Base-by-base conservation (phyloP, 1,140 invertebrate species). In the Drosophila kanapiae region DNA sequence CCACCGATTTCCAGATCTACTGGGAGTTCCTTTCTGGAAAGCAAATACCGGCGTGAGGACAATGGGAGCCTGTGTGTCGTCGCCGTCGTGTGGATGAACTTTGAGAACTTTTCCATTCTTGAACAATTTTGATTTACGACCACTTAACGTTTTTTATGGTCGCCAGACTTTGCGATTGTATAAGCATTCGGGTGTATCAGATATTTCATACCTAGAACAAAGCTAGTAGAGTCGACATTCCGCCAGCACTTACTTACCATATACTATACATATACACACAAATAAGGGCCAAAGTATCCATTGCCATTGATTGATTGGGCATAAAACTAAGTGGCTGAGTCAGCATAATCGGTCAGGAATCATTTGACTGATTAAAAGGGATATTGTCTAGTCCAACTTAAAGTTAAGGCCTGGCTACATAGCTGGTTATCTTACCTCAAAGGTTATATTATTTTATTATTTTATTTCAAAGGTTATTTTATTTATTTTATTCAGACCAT, bases 71-170 rank as follows among this genome's bases (percentile, higher is more conserved):
- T 45, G 31, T 60, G 60, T 74, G 31, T 49, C 35, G 51, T 42
- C 27, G 14, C 13, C 53, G 16, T 18, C 11, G 35, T 47, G 53
- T 23, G 42, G 59, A 49, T 47, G 38, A 74, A 78, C 74, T 85
- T 74, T 33, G 78, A 60, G 67, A 81, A 81, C 72, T 84, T 85
- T 85, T 63, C 60, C 67, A 80, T 85, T 64, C 72, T 68, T 45
- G 74, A 68, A 68, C 78, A 85, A 69, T 84, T 85, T 85, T 84
- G 82, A 84, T 84, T 84, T 84, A 84, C 82, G 82, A 84, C 82
- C 82, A 85, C 82, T 84, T 84, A 84, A 85, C 74, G 82, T 85
- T 86, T 85, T 85, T 85, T 85, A 85, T 81, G 69, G 47, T 48
- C 35, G 49, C 40, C 77, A 53, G 54, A 77, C 51, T 58, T n/a